Conservation (phyloP, 2,113 vertebrate species). For the Misgurnus mizolepis region DNA sequence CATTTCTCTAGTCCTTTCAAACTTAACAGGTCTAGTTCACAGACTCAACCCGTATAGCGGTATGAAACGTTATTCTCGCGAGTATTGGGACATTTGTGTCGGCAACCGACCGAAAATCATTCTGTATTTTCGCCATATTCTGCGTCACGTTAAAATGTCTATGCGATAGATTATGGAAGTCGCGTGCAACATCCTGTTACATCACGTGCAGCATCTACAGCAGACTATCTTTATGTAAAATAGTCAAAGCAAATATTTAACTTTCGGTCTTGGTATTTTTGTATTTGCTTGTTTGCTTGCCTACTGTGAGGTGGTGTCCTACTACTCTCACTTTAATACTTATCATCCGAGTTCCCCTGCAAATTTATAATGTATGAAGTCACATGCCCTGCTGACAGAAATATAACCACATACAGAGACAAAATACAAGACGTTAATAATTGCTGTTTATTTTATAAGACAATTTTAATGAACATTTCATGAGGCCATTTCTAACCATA, state of each 20-base stretch:
- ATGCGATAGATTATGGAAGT: neutral
- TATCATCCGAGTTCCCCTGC: slow-evolving; percentile 5
- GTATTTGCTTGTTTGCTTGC: neutral
- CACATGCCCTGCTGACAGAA: slow-evolving; percentile 38
- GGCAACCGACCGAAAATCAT: neutral
- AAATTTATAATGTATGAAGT: slow-evolving; percentile 13
- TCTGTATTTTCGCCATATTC: neutral
- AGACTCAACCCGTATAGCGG: neutral
- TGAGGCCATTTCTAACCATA: neutral
- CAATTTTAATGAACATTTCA: neutral
- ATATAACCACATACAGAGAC: neutral
- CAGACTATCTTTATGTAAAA: neutral
- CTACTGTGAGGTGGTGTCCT: neutral
- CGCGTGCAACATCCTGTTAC: slow-evolving; percentile 5
- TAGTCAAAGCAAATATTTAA: neutral
- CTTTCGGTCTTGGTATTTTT: neutral
- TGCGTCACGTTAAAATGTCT: neutral
- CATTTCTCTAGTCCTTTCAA: slow-evolving; percentile 23
- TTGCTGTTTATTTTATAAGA: too few relatives aligned
- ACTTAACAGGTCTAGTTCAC: neutral
- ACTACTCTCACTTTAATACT: neutral
- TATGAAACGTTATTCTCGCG: neutral
- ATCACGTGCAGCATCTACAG: neutral
- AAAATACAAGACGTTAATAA: too few relatives aligned
- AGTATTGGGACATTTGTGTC: neutral